Evolutionary conservation across 2,797 vertebrate genomes (phyloP).

Genomic region (Bradypus variegatus): DNA sequence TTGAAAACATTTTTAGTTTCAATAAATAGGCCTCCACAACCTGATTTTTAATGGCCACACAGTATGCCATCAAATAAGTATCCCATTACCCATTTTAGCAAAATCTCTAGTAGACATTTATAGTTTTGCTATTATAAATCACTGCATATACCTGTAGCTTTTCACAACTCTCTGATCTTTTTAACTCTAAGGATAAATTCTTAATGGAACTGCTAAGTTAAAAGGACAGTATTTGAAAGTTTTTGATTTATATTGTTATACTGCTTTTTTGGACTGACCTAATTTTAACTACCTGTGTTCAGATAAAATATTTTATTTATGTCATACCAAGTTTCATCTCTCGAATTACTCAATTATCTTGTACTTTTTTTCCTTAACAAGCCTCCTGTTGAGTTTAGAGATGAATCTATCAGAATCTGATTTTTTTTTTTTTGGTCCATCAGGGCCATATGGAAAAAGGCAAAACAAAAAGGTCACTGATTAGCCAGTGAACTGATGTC

Average conservation of each 20-base stretch:
- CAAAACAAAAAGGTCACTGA: not conserved
- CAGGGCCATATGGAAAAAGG: not conserved
- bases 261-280: not conserved
- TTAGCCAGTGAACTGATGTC: not conserved
- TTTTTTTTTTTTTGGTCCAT: not conserved
- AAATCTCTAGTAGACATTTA: not conserved
- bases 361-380: constrained; percentile 26
- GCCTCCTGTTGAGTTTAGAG: not conserved
- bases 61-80: not conserved
- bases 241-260: not conserved
- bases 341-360: constrained; percentile 31
- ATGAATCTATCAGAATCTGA: not conserved
- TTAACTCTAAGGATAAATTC: not conserved
- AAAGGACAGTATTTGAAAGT: not conserved
- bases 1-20: not conserved
- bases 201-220: not conserved
- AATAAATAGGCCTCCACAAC: not conserved
- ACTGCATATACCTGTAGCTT: not conserved
- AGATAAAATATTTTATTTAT: constrained; percentile 43
- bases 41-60: not conserved
- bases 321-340: not conserved
- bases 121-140: not conserved
- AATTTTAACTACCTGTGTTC: not conserved
- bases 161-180: not conserved
- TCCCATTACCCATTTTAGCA: not conserved